phyloP scores from a whole-genome alignment of 2,113 vertebrate genomes.

The Arvicanthis niloticus region DNA sequence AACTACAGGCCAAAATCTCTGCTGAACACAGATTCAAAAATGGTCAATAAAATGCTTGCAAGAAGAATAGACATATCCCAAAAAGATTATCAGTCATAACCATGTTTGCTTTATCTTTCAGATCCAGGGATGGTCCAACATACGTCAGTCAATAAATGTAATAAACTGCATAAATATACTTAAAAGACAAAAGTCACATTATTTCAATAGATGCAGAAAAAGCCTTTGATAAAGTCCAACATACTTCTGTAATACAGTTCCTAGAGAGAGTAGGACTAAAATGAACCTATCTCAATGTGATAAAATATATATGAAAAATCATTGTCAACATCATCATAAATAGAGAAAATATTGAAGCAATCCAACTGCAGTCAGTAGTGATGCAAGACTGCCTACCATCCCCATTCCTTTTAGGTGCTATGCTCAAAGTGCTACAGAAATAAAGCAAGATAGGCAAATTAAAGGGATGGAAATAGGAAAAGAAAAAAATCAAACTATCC shows the following conservation, averaged over 20 bases:
- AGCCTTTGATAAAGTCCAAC: background rate
- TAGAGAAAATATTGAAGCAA: background rate
- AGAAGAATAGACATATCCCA: background rate
- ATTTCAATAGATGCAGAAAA: background rate
- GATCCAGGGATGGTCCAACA: background rate
- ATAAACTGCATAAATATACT: background rate
- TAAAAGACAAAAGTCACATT: background rate
- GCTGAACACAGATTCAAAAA: background rate
- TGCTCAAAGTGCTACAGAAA: background rate
- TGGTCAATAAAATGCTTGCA: background rate
- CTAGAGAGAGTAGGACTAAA: background rate
- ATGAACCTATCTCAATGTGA: too few relatives aligned
- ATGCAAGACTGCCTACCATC: background rate
- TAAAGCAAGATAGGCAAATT: background rate
- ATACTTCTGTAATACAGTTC: background rate
- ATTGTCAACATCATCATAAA: background rate
- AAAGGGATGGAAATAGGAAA: background rate
- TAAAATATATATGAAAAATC: background rate
- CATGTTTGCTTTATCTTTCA: background rate
- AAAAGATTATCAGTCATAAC: background rate
- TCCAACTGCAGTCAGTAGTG: background rate
- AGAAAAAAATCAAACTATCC: background rate
- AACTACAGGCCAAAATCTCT: background rate
- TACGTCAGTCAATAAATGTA: background rate
- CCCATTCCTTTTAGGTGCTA: background rate